phyloP scores from a whole-genome alignment of 2,113 vertebrate genomes.

The Opisthocomus hoazin region DNA sequence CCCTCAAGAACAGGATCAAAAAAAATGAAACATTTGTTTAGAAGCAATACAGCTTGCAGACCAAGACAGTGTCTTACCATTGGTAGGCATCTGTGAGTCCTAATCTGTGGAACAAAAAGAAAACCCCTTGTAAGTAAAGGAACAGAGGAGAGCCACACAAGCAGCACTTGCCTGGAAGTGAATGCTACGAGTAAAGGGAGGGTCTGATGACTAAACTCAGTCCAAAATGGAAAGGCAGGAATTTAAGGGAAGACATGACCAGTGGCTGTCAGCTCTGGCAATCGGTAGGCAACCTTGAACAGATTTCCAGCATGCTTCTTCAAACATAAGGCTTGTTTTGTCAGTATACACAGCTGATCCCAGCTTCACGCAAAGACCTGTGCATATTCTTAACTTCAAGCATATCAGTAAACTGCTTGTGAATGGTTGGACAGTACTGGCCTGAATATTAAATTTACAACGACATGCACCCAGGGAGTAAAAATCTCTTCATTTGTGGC shows the following conservation, averaged over 20 bases:
- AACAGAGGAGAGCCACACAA: neutral
- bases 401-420: neutral
- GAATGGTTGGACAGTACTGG: neutral
- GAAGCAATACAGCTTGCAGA: neutral
- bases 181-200: neutral
- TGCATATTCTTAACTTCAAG: neutral
- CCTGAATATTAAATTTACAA: neutral
- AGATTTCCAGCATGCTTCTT: neutral
- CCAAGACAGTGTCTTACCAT: slow-evolving; percentile 78
- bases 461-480: neutral
- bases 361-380: neutral
- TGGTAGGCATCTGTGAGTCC: slow-evolving; percentile 82
- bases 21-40: neutral
- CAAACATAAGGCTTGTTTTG: neutral
- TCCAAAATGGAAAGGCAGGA: neutral
- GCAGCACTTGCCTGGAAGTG: neutral
- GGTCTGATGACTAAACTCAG: neutral
- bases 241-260: neutral
- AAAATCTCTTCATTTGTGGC: neutral
- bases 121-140: neutral
- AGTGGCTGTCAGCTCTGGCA: neutral
- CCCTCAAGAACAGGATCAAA: neutral
- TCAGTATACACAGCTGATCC: neutral
- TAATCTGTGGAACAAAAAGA: slow-evolving; percentile 72
- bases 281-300: neutral